Percentiles rank a stretch among this genome's conserved stretches.
Conservation (phyloP, 2,797 vertebrate genomes). For the Anniella stebbinsi region DNA sequence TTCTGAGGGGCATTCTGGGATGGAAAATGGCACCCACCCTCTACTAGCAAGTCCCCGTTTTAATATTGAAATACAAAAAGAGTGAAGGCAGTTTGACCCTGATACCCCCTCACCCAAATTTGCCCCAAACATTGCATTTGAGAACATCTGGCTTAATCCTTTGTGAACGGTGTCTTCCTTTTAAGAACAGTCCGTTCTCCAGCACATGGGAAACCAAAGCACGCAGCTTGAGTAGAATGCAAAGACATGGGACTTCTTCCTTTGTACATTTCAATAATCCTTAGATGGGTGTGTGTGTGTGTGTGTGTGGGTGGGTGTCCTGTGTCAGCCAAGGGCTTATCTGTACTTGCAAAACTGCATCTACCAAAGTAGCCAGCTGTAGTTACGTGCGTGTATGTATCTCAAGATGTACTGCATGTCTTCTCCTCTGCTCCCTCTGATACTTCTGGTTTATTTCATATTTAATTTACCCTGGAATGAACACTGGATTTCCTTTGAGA, state of each 20-base stretch:
- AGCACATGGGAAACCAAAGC: not conserved
- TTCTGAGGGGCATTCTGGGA: not conserved
- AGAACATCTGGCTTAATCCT: not conserved
- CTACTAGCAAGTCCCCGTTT: not conserved
- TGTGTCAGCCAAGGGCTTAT: not conserved
- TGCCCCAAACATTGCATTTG: not conserved
- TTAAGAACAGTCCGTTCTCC: not conserved
- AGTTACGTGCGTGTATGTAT: not conserved
- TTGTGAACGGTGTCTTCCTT: not conserved
- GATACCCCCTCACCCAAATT: not conserved
- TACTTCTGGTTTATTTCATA: conserved; percentile 55
- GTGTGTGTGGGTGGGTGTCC: too few species aligned
- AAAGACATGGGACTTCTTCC: not conserved
- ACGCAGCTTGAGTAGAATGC: not conserved
- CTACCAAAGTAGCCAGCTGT: not conserved
- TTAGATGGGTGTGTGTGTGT: not conserved
- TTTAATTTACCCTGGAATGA: conserved; percentile 63
- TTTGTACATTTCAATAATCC: not conserved
- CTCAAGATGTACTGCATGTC: not conserved
- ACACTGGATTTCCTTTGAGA: conserved; percentile 57
- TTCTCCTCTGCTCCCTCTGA: conserved; percentile 28
- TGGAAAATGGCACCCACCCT: not conserved
- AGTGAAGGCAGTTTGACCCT: not conserved
- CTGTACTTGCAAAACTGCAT: not conserved
- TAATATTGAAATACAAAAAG: not conserved